Evolutionary conservation across 2,113 vertebrate species (phyloP), one percentile per base, ranked within the genome.

Genomic region (Alosa alosa): DNA sequence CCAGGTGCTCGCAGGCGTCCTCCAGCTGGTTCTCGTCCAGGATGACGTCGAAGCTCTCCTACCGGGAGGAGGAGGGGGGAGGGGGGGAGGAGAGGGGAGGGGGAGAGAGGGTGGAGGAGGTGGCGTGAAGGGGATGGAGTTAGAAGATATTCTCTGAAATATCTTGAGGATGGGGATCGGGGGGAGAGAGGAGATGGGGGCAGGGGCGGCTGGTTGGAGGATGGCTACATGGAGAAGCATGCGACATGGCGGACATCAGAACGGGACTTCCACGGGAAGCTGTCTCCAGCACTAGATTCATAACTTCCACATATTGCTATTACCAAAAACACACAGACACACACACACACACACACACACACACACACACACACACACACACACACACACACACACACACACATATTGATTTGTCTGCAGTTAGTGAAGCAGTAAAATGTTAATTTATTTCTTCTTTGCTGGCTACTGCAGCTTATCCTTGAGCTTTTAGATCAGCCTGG

Each of bases 21-120:
- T 98, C 97, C 85, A 99, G 92, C 91, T 99, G 98, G 95, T 99
- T 99, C 91, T 99, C 98, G 39, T 99, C 97, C 94, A 99, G 92
- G 93, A 99, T 99, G 88, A 99, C 97, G 75, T 99, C 97, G 84
- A 99, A 99, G 89, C 98, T 96, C 89, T 99, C 98, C 98, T 99
- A 85, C 86, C 75, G 57, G 75, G 78, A 64, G 25, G 0, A 13
- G 6, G 82, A 13, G 57, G 39, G 83, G 0, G 18, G 82, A 83
- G 68, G 50, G 81, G 72, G 86, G 83, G 22, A 83, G 84, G 31
- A 22, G 64, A 39, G 36, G 25, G 36, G 25, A 15, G 68, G 10
- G 75, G 81, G 72, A 25, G 0, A 10, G 4, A 55, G 75, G 87
- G 47, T 41, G 85, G 17, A 55, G 41, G 0, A 84, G 0, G 25